Evolutionary conservation across 2,888 invertebrate species (phyloP), one percentile per base, ranked within the genome.

Genomic region (Tenthredo notha): DNA sequence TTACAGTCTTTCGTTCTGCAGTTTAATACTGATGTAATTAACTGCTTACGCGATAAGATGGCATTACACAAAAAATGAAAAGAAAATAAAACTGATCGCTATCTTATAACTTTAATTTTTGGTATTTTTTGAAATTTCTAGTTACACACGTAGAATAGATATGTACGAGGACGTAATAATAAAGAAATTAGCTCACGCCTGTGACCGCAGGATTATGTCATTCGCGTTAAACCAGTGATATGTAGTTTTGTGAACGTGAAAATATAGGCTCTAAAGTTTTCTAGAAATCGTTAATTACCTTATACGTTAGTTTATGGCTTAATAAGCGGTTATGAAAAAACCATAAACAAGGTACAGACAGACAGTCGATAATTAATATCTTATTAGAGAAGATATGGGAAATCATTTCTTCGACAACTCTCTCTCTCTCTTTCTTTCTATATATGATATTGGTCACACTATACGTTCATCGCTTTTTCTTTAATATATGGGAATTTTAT

Each of bases 131-230:
- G 18, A 18, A 37, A 70, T 70, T 54, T 61, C 61, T 25, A 25
- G 25, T 61, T 25, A 25, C 25, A 25, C 21, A 21, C 12, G 25
- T 40, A 37, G 12, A 33, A 33, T 70, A 15, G n/a, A 70, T 37
- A 37, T 37, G 40, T 5, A n/a, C 29, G 37, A 40, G 6, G 0
- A 70, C 1, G 70, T 70, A 70, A 70, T 37, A 70, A 70, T 54
- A 54, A 70, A 15, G 70, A 37, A 70, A 70, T 70, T 37, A 33
- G 7, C 37, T 40, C 70, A 37, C 70, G 40, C 40, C 70, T 40
- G 9, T 70, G 70, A 70, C 70, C 18, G 47, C 12, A 70, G 70
- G 70, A 70, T 70, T 70, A 70, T 70, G 70, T 70, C 70, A 70
- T 37, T 33, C 1, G 6, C 21, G 18, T 29, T 37, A 15, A 70